Evolutionary conservation across 2,797 vertebrate species (phyloP).

Genomic region (Tangara arthus): DNA sequence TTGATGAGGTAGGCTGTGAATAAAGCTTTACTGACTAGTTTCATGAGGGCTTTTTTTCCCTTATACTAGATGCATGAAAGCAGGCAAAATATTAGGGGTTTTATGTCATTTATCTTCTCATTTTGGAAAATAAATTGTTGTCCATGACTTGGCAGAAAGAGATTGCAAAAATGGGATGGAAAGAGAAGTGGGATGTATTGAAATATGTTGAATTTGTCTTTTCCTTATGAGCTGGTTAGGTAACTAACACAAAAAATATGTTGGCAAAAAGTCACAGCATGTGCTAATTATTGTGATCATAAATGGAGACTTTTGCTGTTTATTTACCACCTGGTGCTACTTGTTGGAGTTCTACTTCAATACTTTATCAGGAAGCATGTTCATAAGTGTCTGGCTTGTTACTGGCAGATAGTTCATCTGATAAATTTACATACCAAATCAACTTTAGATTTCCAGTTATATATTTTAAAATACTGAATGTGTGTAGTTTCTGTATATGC

Average conservation of each 20-base stretch:
- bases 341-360: background rate
- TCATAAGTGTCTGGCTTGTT: background rate
- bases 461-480: background rate
- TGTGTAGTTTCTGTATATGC: background rate
- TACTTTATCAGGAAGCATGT: background rate
- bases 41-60: background rate
- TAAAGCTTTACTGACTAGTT: background rate
- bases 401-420: background rate
- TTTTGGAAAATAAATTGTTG: background rate
- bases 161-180: background rate
- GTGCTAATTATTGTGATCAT: background rate
- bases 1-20: slow-evolving; percentile 76
- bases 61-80: background rate
- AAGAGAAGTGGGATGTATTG: background rate
- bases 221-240: background rate
- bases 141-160: background rate
- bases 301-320: background rate
- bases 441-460: background rate
- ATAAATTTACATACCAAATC: background rate
- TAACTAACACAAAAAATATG: background rate
- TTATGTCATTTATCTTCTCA: background rate
- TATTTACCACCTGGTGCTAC: background rate
- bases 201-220: background rate
- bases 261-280: background rate
- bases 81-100: background rate